Evolutionary conservation across 2,797 vertebrate genomes (phyloP).

Genomic region (Cirrhinus molitorella): DNA sequence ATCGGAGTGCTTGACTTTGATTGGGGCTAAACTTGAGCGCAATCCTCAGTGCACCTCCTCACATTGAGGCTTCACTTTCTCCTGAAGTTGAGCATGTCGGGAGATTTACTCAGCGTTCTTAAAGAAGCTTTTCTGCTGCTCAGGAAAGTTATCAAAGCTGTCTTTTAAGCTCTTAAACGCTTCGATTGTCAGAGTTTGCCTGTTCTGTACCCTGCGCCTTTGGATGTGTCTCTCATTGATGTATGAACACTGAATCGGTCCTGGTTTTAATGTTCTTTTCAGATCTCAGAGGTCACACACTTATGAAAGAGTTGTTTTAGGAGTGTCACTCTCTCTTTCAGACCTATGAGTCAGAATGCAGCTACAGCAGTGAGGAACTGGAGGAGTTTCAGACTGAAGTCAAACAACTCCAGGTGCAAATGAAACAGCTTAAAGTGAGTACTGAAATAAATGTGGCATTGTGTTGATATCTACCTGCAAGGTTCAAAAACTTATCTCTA

Average conservation of each 20-base stretch:
- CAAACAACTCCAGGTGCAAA: constrained; percentile 83
- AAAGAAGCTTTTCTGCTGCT: constrained; percentile 45
- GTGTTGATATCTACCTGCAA: neutral
- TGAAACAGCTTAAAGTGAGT: constrained; percentile 85
- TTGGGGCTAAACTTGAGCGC: neutral
- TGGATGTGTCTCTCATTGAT: neutral
- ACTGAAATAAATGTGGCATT: neutral
- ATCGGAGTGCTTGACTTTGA: neutral
- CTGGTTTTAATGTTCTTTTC: neutral
- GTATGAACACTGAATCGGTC: constrained; percentile 6
- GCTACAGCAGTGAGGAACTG: constrained; percentile 84
- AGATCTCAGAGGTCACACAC: neutral
- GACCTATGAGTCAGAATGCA: constrained; percentile 83
- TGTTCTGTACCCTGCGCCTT: constrained; percentile 7
- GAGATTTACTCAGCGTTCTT: constrained; percentile 44
- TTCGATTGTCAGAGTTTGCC: constrained; percentile 33
- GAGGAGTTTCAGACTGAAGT: constrained; percentile 87
- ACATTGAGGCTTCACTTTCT: constrained; percentile 27
- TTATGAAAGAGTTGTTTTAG: neutral
- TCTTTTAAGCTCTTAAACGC: constrained; percentile 46
- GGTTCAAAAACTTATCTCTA: neutral
- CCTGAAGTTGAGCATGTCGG: constrained; percentile 18
- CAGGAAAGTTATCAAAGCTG: constrained; percentile 42
- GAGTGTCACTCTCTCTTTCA: constrained; percentile 60
- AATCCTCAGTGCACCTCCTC: constrained; percentile 26